phyloP scores from a whole-genome alignment of 1,140 invertebrate species.

The Limonius californicus region DNA sequence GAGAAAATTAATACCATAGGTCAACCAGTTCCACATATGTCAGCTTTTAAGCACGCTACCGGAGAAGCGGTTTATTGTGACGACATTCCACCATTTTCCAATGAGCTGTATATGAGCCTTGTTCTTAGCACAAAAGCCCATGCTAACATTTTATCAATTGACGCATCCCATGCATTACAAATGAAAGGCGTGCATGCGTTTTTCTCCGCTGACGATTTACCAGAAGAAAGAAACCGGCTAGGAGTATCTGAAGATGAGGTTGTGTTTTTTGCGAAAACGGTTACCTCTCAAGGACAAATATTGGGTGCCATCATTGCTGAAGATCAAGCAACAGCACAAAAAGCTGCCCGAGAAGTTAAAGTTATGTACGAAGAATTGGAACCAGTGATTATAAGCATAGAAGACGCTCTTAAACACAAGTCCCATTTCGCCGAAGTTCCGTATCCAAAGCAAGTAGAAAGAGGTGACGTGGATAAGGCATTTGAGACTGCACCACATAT shows the following conservation, averaged over 20 bases:
- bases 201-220: slow-evolving; percentile 69
- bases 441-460: slow-evolving; percentile 51
- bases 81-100: slow-evolving; percentile 72
- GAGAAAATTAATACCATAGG: slow-evolving; percentile 61
- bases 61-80: slow-evolving; percentile 92
- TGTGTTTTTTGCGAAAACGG: slow-evolving; percentile 52
- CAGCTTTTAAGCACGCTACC: slow-evolving; percentile 85
- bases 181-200: slow-evolving; percentile 73
- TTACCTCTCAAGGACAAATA: slow-evolving; percentile 72
- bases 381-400: slow-evolving; percentile 78
- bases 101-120: slow-evolving; percentile 73
- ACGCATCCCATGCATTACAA: slow-evolving; percentile 66
- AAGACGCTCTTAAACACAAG: slow-evolving; percentile 74
- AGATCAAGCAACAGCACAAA: slow-evolving; percentile 68
- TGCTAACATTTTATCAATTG: slow-evolving; percentile 70
- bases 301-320: slow-evolving; percentile 74
- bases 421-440: slow-evolving; percentile 61
- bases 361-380: slow-evolving; percentile 70
- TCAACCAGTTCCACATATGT: slow-evolving; percentile 73
- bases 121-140: slow-evolving; percentile 75
- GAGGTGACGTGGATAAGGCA: slow-evolving; percentile 62
- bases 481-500: slow-evolving; percentile 62
- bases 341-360: slow-evolving; percentile 68
- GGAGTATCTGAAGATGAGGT: slow-evolving; percentile 69
- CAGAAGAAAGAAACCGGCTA: slow-evolving; percentile 56